phyloP scores from a whole-genome alignment of 2,888 invertebrate genomes.

The Adelognathus sp. region DNA sequence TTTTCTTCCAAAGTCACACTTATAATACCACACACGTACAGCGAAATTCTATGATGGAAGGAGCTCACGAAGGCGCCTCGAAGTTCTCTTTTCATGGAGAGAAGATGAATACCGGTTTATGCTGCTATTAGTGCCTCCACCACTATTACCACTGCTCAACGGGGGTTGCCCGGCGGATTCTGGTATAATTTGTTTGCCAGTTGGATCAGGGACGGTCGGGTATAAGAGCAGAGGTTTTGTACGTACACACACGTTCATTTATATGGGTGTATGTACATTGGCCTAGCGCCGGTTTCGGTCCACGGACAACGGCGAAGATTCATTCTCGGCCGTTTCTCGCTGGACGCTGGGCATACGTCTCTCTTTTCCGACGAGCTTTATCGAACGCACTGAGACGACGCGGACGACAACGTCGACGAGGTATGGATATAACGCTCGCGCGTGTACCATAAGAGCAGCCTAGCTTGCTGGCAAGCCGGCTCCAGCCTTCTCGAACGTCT shows the following conservation, averaged over 20 bases:
- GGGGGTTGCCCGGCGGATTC: slow-evolving; percentile 19
- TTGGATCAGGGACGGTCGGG: slow-evolving; percentile 49
- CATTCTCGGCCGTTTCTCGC: slow-evolving; percentile 54
- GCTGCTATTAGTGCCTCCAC: slow-evolving; percentile 13
- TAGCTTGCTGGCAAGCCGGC: neutral
- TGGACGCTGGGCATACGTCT: slow-evolving; percentile 57
- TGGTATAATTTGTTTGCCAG: slow-evolving; percentile 57
- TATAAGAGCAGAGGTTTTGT: neutral
- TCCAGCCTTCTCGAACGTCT: slow-evolving; percentile 6
- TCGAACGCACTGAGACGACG: slow-evolving; percentile 30
- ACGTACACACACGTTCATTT: no score
- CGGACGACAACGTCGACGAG: slow-evolving; percentile 12
- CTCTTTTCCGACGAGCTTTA: slow-evolving; percentile 32
- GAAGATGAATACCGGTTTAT: slow-evolving; percentile 29
- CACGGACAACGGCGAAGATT: slow-evolving; percentile 47
- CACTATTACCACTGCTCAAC: slow-evolving; percentile 7
- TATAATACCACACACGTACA: neutral
- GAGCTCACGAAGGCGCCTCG: neutral
- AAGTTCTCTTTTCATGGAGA: slow-evolving; percentile 4
- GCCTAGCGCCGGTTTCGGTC: slow-evolving; percentile 20
- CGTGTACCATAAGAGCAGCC: neutral
- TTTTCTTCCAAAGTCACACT: neutral
- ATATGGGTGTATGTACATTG: neutral
- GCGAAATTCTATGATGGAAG: slow-evolving; percentile 7
- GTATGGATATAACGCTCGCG: neutral